Evolutionary conservation across 2,113 vertebrate species (phyloP).

Genomic region (Limnothrissa miodon): DNA sequence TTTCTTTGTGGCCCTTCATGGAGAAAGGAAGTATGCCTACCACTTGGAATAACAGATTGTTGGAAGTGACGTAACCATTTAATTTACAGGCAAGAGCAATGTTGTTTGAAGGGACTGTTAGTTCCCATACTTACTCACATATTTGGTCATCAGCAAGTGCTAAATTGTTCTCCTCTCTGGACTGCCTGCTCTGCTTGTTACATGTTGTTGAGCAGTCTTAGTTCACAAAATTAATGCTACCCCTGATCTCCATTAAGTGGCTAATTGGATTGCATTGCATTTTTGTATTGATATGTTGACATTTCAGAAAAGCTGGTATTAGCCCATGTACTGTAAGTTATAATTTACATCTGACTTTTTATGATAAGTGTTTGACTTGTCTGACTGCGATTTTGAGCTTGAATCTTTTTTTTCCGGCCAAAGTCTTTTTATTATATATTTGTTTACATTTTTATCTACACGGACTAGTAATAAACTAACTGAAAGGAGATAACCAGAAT

Average conservation of each 20-base stretch:
- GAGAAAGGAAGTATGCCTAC: not conserved
- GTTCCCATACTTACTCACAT: too few relatives aligned
- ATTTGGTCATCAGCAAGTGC: not conserved
- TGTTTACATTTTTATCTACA: constrained; percentile 1
- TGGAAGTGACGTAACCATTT: not conserved
- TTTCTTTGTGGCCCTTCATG: not conserved
- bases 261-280: not conserved
- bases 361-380: not conserved
- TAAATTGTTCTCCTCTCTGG: not conserved
- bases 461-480: not conserved
- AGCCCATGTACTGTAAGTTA: not conserved
- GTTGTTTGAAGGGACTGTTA: not conserved
- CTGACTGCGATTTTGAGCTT: not conserved
- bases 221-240: not conserved
- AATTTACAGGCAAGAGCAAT: not conserved
- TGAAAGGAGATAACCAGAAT: not conserved
- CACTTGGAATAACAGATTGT: not conserved
- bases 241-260: not conserved
- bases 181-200: not conserved
- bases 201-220: not conserved
- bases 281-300: not conserved
- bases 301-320: not conserved
- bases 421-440: not conserved
- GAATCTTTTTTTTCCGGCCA: not conserved
- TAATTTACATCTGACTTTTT: not conserved